Evolutionary conservation across 2,113 vertebrate genomes (phyloP), one percentile per base, ranked within the genome.

Genomic region (Tachycineta bicolor): DNA sequence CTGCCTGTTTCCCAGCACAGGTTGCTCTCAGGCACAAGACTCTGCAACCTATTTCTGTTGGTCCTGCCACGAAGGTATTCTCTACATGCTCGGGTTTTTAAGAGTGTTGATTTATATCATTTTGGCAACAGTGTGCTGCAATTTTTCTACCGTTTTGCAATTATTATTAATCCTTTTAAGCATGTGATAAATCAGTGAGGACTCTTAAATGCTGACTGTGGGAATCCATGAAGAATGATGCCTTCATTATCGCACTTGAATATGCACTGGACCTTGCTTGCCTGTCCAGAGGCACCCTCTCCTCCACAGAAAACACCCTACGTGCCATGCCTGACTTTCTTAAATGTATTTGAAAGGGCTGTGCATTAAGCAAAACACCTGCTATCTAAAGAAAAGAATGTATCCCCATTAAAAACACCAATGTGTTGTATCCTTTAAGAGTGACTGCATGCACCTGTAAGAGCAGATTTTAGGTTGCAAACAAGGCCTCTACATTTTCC

Each of bases 91-190:
- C 44, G 49, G 64, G 26, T 62, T 85, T 77, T 79, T 31, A 46
- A 73, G 63, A 81, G 34, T 1, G 1, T 29, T 59, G 59, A 33
- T 74, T 74, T 68, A 29, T 69, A 52, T 59, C 15, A 28, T 46
- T 44, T 20, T 52, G 52, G 14, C 47, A 69, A 39, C 0, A 0
- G 19, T 1, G 0, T 47, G 7, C 24, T 47, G 50, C 33, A 24
- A 18, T 83, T 81, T 79, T 85, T 52, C 50, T 80, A 31, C 26
- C 29, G 24, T 91, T 91, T 80, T 71, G 62, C 53, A 44, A 14
- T 24, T 41, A 34, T 28, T 84, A 31, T n/a, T 92, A 3, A 37
- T 59, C 26, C 24, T 59, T 44, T 94, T 73, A 76, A 85, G 53
- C 50, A 44, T 12, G 15, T 56, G 64, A 77, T 65, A 53, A 77